phyloP scores from a whole-genome alignment of 2,888 invertebrate species.

The Tolmerus cingulatus region DNA sequence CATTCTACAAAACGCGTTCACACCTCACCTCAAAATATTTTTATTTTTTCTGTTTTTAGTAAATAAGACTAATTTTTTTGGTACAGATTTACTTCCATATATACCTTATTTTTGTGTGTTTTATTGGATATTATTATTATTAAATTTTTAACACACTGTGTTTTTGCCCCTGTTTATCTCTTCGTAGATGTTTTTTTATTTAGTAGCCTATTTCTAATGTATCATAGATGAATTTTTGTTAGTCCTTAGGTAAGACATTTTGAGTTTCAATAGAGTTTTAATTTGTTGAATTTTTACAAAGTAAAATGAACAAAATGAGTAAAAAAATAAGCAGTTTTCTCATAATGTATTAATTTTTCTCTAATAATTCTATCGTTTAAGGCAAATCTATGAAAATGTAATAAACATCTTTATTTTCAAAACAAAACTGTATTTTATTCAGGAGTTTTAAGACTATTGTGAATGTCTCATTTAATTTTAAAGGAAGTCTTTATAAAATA shows the following conservation, averaged over 20 bases:
- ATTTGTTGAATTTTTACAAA: constrained; percentile 25
- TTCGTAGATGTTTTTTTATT: not conserved
- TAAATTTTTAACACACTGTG: not conserved
- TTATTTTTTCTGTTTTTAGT: not conserved
- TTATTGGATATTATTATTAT: not conserved
- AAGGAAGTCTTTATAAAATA: not conserved
- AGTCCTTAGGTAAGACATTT: not conserved
- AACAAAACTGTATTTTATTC: not conserved
- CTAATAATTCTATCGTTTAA: not conserved
- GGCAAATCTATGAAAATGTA: not conserved
- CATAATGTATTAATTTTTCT: constrained; percentile 15
- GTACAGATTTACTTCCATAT: not conserved
- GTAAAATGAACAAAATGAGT: not conserved
- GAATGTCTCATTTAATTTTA: too few species aligned
- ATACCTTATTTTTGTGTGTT: not conserved
- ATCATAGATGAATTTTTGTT: not conserved
- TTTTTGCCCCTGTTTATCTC: not conserved
- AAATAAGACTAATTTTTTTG: not conserved
- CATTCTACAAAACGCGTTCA: not conserved
- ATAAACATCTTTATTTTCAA: constrained; percentile 28
- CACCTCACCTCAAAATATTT: not conserved
- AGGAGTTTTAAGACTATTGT: too few species aligned
- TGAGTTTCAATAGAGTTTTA: not conserved
- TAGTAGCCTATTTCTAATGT: not conserved
- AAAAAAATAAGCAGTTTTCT: not conserved